Base-by-base conservation (phyloP, 2,888 invertebrate genomes). In the Lasioglossum villosulum region DNA sequence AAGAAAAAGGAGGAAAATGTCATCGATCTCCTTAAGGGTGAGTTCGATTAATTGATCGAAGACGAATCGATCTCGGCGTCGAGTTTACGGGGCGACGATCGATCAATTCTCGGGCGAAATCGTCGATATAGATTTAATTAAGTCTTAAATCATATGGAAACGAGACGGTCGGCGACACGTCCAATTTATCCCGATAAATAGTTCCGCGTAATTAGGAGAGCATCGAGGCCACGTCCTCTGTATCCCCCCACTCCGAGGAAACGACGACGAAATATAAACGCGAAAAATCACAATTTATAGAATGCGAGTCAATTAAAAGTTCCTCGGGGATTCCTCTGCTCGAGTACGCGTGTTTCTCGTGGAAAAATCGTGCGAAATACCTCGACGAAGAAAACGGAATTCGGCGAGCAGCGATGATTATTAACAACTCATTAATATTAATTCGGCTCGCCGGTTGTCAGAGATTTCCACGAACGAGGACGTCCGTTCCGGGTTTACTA, bases 371-470 rank as follows among this genome's bases (percentile, higher is more conserved):
- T 8, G 34, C 37, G 23, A 34, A 63, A 66, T 37, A 68, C n/a
- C 8, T 37, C 23, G 37, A 8, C 48, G 48, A 34, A 73, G 23
- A 30, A 48, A 72, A 10, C 4, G 48, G 39, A 42, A 37, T 4
- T 45, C 76, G 74, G 39, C 42, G 8, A 37, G 48, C 83, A 83
- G 71, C 84, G 52, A 84, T 66, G 84, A 78, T 83, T 78, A 78
- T 84, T 83, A 84, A 78, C 78, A 78, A 71, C 78, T 84, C 84
- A 78, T 84, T 84, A 84, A 84, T 84, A 78, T 84, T 84, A 83
- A 84, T 83, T 52, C 34, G 12, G 34, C 66, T 23, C 30, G 45
- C 39, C 48, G 59, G 70, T 75, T 63, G 75, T 75, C 78, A 52
- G 34, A 42, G 68, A 75, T 83, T 75, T 75, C 83, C 12, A 37